phyloP scores from a whole-genome alignment of 30 jellyfish, hydroid and myxozoan genomes.

The Hydractinia symbiolongicarpus region DNA sequence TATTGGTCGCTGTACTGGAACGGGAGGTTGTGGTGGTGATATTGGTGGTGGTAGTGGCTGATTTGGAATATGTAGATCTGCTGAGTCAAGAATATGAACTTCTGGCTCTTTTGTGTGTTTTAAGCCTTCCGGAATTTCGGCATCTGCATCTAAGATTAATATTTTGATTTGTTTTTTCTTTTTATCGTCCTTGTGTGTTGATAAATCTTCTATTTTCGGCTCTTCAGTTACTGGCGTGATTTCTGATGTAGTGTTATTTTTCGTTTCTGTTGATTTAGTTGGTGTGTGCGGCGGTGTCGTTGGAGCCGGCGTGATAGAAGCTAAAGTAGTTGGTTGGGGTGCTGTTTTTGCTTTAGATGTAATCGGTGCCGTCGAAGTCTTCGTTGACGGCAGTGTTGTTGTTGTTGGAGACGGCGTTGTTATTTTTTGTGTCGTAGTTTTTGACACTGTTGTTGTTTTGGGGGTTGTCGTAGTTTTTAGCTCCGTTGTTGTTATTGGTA shows the following conservation, averaged over 20 bases:
- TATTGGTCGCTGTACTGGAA: neutral
- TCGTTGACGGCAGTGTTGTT: conserved; percentile 25
- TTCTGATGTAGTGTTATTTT: neutral
- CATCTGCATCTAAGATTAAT: conserved; percentile 17
- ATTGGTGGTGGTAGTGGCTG: neutral
- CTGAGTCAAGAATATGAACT: neutral
- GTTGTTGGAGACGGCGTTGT: conserved; percentile 19
- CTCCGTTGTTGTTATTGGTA: too few species aligned
- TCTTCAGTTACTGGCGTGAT: neutral
- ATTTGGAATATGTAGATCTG: neutral
- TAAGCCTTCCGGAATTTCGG: neutral
- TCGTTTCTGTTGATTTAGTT: neutral
- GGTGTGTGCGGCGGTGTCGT: neutral
- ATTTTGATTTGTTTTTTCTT: conserved; percentile 13
- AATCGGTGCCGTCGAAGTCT: conserved; percentile 4
- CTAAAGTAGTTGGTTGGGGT: neutral
- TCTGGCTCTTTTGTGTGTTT: neutral
- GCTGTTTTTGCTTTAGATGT: conserved; percentile 7
- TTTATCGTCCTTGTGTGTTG: neutral
- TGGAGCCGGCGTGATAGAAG: neutral
- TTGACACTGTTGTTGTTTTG: conserved; percentile 11
- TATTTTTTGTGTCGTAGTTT: conserved; percentile 18
- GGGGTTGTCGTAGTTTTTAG: neutral
- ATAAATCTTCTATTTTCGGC: too few species aligned
- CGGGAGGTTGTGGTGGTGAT: neutral